A percentile compares a stretch with the other conserved stretches of the same genome.
phyloP scores from a whole-genome alignment of 2,888 invertebrate genomes.

The Anodontia alba region DNA sequence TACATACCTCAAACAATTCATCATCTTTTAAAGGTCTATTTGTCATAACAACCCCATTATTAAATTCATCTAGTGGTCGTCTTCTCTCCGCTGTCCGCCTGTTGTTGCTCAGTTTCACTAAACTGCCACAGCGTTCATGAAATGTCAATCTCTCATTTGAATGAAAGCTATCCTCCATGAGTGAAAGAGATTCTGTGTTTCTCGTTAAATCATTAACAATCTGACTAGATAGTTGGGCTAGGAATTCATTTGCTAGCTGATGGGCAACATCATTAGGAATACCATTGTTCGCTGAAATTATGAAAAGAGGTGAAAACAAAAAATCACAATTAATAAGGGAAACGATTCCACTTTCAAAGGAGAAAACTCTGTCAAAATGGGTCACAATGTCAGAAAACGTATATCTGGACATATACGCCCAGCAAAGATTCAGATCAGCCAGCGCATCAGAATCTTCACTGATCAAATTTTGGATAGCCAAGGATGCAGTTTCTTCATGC shows the following conservation, averaged over 20 bases:
- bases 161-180: conserved; percentile 55
- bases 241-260: conserved; percentile 80
- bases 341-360: no score
- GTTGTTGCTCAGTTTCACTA: conserved; percentile 89
- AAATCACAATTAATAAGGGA: no score
- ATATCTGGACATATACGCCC: background rate
- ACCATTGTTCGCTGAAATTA: conserved; percentile 40
- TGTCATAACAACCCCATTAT: conserved; percentile 85
- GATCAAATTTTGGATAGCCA: no score
- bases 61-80: conserved; percentile 84
- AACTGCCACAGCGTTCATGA: conserved; percentile 92
- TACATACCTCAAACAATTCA: conserved; percentile 84
- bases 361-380: no score
- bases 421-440: no score
- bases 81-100: conserved; percentile 81
- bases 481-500: no score
- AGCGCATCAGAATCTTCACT: no score
- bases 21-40: conserved; percentile 83
- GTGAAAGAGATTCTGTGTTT: conserved; percentile 59
- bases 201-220: conserved; percentile 76
- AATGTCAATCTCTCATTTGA: conserved; percentile 88
- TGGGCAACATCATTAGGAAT: conserved; percentile 77
- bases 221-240: conserved; percentile 78
- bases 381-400: background rate
- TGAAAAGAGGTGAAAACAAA: no score